A percentile compares a stretch with the other conserved stretches of the same genome.
Conservation (phyloP, 2,888 invertebrate species). For the Drosophila testacea region DNA sequence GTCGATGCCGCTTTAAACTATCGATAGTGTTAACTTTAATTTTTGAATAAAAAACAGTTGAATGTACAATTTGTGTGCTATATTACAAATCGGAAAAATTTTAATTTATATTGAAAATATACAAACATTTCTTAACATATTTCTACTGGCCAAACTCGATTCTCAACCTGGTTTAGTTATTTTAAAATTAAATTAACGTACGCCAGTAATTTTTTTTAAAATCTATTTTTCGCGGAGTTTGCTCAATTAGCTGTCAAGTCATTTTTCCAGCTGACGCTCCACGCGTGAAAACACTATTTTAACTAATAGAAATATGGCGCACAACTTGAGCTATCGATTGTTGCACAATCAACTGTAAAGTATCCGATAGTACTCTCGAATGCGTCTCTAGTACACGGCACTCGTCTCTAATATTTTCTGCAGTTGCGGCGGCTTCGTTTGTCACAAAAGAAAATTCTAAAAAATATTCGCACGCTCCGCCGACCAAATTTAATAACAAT, state of each 20-base stretch:
- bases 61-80: neutral
- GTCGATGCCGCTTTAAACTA: neutral
- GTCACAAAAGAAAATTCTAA: slow-evolving; percentile 29
- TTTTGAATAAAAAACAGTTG: neutral
- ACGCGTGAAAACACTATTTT: too few relatives aligned
- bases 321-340: slow-evolving; percentile 18
- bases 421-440: slow-evolving; percentile 52
- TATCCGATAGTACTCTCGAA: slow-evolving; percentile 2
- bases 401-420: slow-evolving; percentile 52
- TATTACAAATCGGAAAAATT: neutral
- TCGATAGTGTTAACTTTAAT: neutral
- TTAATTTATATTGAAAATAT: neutral
- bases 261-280: too few relatives aligned
- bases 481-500: slow-evolving; percentile 9
- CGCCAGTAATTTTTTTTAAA: too few relatives aligned
- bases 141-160: too few relatives aligned
- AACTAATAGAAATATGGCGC: neutral
- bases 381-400: neutral
- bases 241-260: too few relatives aligned
- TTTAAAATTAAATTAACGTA: too few relatives aligned
- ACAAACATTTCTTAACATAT: neutral
- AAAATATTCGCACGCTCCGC: slow-evolving; percentile 2
- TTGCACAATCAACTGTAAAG: neutral
- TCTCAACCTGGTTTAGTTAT: too few relatives aligned
- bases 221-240: too few relatives aligned